Conservation (phyloP, 2,888 invertebrate genomes). For the Zootermopsis nevadensis region DNA sequence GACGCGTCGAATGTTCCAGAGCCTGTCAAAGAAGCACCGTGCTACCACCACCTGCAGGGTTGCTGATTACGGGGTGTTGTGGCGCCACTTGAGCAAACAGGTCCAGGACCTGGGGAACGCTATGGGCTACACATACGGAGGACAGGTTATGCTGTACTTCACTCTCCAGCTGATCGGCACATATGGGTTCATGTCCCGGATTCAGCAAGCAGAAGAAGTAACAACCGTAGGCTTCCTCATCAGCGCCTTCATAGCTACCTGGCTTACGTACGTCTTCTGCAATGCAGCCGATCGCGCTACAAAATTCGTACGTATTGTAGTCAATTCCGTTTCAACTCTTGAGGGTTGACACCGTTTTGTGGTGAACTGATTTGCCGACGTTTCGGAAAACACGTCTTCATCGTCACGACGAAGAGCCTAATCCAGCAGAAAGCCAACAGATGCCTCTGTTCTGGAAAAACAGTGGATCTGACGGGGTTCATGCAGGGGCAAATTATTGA, state of each 20-base stretch:
- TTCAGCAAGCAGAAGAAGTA: background rate
- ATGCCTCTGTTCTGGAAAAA: no score
- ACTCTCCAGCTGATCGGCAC: background rate
- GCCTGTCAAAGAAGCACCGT: background rate
- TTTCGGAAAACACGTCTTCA: no score
- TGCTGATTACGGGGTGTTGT: background rate
- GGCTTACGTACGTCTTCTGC: constrained; percentile 4
- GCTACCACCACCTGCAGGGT: background rate
- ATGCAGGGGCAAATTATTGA: no score
- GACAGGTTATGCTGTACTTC: background rate
- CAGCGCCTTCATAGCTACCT: background rate
- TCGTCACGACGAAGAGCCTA: no score
- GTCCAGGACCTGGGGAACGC: background rate
- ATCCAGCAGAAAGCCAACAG: no score
- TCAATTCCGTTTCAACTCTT: no score
- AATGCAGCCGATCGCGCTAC: constrained; percentile 21
- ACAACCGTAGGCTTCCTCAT: background rate
- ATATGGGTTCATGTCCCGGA: background rate
- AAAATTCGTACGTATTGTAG: background rate
- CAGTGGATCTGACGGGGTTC: no score
- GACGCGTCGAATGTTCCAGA: background rate
- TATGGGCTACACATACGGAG: constrained; percentile 19
- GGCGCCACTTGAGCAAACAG: background rate
- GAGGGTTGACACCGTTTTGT: no score
- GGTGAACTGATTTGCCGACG: no score